Evolutionary conservation across 2,797 vertebrate genomes (phyloP), one percentile per base, ranked within the genome.

Genomic region (Malurus splendens): DNA sequence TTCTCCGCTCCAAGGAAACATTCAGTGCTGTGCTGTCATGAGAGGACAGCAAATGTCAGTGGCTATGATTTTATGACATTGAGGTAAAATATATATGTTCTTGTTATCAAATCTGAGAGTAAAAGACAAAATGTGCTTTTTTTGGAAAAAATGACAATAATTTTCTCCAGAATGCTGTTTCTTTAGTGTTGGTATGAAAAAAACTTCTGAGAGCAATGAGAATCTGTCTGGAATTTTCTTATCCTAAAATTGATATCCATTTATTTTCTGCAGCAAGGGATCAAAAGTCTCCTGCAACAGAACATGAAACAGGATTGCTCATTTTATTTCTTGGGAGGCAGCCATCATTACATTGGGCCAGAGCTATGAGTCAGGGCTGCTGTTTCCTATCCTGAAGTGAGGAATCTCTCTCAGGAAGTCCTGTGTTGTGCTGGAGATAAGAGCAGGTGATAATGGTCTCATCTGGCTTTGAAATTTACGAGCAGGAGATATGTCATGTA

Each of bases 401-500:
- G 74, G 87, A 90, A 95, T 95, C 87, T 92, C 73, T 91, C 90
- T 95, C 92, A 90, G 92, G 93, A 95, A 94, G 92, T 91, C 70
- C 89, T 94, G 90, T 93, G 90, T 86, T 93, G 36, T 90, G 90
- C 90, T 93, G 72, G 64, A 93, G 93, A 94, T 94, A 90, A 95
- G 89, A 94, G 89, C 82, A 91, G 95, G 93, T 95, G 92, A 95
- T 95, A 95, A 95, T 90, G 85, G 89, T 67, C 92, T 92, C 93
- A 92, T 93, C 82, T 95, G 93, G 82, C 87, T 92, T 92, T 89
- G 87, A 95, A 94, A 95, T 89, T 94, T 93, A 92, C 0, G 67
- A 89, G 90, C 76, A 92, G 79, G 76, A 95, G 93, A 91, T 81
- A 90, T 88, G 50, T 81, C 76, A 51, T 92, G 93, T 95, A 95